Conservation (phyloP, 2,888 invertebrate genomes). For the Hypercompe scribonia region DNA sequence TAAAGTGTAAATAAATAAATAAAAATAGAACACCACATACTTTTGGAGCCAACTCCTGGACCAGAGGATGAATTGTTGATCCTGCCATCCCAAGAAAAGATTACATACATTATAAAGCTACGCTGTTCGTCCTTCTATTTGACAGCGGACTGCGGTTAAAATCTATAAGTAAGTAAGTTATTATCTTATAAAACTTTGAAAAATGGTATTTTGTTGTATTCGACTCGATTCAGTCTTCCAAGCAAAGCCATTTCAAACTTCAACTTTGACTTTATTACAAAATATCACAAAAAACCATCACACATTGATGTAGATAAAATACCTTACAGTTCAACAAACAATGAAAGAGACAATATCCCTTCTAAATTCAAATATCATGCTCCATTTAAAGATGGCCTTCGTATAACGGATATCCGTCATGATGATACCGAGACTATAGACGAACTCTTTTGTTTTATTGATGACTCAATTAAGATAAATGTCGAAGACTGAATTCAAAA, state of each 20-base stretch:
- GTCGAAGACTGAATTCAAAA: not conserved
- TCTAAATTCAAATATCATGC: constrained; percentile 51
- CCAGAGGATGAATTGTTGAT: too few species aligned
- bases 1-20: too few species aligned
- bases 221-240: not conserved
- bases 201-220: not conserved
- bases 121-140: too few species aligned
- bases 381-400: constrained; percentile 33
- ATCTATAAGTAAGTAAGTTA: too few species aligned
- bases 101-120: too few species aligned
- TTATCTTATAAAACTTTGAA: too few species aligned
- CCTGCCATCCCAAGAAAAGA: too few species aligned
- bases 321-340: constrained; percentile 32
- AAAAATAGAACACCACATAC: too few species aligned
- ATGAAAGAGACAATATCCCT: constrained; percentile 39
- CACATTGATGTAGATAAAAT: constrained; percentile 28
- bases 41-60: too few species aligned
- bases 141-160: too few species aligned
- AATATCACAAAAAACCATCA: constrained; percentile 23
- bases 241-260: constrained; percentile 3
- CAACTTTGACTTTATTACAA: constrained; percentile 21
- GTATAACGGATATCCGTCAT: constrained; percentile 24
- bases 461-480: not conserved
- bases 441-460: constrained; percentile 15
- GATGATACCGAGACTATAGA: constrained; percentile 18